Base-by-base conservation (phyloP, 2,888 invertebrate genomes). In the Adelognathus sp. region DNA sequence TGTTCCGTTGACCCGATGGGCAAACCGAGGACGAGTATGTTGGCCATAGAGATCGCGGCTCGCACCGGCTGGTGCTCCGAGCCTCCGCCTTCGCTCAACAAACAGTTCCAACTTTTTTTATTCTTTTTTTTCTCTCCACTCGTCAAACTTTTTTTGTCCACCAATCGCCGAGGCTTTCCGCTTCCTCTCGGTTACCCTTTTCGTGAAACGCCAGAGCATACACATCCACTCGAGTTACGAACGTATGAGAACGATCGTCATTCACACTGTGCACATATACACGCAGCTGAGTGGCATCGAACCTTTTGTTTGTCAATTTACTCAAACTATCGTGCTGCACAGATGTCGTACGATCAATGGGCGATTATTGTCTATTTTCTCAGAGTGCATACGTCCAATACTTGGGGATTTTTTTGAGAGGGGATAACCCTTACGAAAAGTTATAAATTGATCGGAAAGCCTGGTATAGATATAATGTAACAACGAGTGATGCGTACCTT, bases 1-100 rank as follows among this genome's bases (percentile, higher is more conserved):
- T 86, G 85, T 84, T 85, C 73, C 83, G 85, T 84, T 81, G 80
- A 81, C 76, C 81, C 76, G 76, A 36, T 67, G 64, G 56, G 79
- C 75, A 79, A 79, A 72, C 75, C 27, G 56, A 29, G 41, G 24
- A 54, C 50, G 50, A n/a, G 50, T 70, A 6, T 79, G 72, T 75
- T 75, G 75, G 79, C 76, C 54, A 70, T 66, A 78, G 60, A 46
- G 79, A 74, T 75, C 79, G 74, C 80, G 71, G 4, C 50, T 21
- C 11, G 60, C 46, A 39, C 60, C 70, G 50, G 24, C 50, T 50
- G 50, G 50, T 72, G 74, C 75, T 63, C 46, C 44, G 18, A 24
- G 60, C 61, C 64, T 60, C 58, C 54, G 64, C 67, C 72, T 33
- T 54, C 31, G 56, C 56, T 69, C 73, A 46, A 66, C 78, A 74